Conservation (phyloP, 2,797 vertebrate genomes). For the Dicrostonyx torquatus region DNA sequence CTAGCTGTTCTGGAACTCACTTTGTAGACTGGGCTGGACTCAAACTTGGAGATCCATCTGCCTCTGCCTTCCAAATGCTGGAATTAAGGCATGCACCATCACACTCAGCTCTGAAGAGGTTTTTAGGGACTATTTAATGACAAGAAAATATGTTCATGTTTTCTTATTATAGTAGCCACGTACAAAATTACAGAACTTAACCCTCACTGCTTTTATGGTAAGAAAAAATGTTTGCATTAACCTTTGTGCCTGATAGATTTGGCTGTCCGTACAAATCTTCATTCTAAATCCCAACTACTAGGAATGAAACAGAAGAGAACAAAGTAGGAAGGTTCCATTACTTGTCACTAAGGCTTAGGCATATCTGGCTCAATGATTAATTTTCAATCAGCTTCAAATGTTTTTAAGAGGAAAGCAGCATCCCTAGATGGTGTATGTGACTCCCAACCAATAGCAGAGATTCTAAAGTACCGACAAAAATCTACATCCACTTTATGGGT, state of each 20-base stretch:
- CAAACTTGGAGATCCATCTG: not conserved
- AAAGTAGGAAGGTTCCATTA: slow-evolving; percentile 46
- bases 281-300: slow-evolving; percentile 29
- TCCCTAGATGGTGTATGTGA: not conserved
- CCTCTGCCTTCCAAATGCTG: not conserved
- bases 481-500: slow-evolving; percentile 7
- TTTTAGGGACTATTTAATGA: slow-evolving; percentile 24
- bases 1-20: not conserved
- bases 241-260: not conserved
- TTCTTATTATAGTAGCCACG: slow-evolving; percentile 13
- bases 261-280: slow-evolving; percentile 10
- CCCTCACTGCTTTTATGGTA: slow-evolving; percentile 8
- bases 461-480: slow-evolving; percentile 35
- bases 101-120: not conserved
- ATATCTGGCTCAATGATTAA: not conserved
- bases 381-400: slow-evolving; percentile 50
- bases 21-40: no score
- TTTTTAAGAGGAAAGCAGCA: not conserved
- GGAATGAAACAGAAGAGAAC: slow-evolving; percentile 14
- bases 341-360: not conserved
- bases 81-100: not conserved
- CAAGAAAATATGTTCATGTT: slow-evolving; percentile 4
- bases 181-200: slow-evolving; percentile 40
- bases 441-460: not conserved
- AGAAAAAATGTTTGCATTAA: slow-evolving; percentile 42